Conservation (phyloP, 2,888 invertebrate genomes). For the Dicyrtoma fusca region DNA sequence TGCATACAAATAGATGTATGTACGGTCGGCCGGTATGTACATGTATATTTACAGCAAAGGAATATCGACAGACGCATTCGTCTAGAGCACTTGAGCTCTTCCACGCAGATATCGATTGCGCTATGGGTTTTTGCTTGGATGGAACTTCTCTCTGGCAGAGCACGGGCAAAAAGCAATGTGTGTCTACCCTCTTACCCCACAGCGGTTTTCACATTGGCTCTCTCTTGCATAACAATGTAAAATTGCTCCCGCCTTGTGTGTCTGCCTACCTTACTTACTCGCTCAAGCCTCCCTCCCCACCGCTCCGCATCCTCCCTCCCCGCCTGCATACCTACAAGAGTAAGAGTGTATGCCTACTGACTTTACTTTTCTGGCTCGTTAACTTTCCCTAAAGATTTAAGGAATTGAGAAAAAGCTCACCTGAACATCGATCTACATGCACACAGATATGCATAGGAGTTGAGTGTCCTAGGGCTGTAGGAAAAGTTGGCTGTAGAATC, state of each 20-base stretch:
- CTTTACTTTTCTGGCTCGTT: conserved; percentile 26
- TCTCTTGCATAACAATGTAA: neutral
- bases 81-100: conserved; percentile 41
- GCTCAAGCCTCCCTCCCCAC: neutral
- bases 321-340: no score
- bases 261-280: conserved; percentile 12
- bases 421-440: conserved; percentile 7
- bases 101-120: conserved; percentile 51
- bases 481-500: neutral
- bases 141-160: neutral
- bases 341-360: neutral
- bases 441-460: neutral
- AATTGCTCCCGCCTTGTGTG: neutral
- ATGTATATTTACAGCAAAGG: conserved; percentile 36
- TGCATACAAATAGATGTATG: neutral
- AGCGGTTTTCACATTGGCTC: conserved; percentile 3
- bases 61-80: conserved; percentile 50
- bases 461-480: no score
- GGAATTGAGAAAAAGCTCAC: conserved; percentile 12
- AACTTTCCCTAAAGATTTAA: conserved; percentile 17
- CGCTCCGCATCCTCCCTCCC: neutral
- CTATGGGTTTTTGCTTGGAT: conserved; percentile 3
- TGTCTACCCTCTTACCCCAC: conserved; percentile 15
- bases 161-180: neutral
- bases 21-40: neutral